Evolutionary conservation across 2,113 vertebrate species (phyloP).

Genomic region (Rhinoderma darwinii): DNA sequence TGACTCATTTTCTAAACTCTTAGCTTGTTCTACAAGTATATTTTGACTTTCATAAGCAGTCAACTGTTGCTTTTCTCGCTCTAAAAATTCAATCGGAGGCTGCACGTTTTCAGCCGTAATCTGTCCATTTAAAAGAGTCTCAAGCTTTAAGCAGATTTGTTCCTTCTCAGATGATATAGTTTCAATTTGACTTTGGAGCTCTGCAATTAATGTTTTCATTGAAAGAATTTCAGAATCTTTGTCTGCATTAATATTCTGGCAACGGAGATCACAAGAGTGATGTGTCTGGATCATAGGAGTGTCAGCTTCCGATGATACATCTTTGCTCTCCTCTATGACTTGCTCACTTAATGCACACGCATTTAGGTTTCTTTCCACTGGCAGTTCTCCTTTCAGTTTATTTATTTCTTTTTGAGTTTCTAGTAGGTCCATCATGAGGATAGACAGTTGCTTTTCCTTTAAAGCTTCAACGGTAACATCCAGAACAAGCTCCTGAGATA

Average conservation of each 20-base stretch:
- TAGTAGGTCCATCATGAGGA: slow-evolving; percentile 74
- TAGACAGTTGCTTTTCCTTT: slow-evolving; percentile 67
- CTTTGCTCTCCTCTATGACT: background rate
- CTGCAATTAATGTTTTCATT: background rate
- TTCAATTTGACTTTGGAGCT: slow-evolving; percentile 22
- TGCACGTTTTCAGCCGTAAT: slow-evolving; percentile 71
- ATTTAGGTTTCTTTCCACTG: slow-evolving; percentile 49
- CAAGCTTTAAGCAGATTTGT: background rate
- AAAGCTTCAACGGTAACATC: slow-evolving; percentile 58
- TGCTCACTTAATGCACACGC: background rate
- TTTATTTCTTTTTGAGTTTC: slow-evolving; percentile 77
- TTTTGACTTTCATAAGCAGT: slow-evolving; percentile 71
- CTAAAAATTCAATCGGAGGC: slow-evolving; percentile 64
- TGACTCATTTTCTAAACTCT: slow-evolving; percentile 77
- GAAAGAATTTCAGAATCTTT: background rate
- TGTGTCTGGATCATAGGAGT: background rate
- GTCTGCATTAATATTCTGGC: background rate
- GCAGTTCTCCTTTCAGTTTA: slow-evolving; percentile 73
- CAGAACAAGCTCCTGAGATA: slow-evolving; percentile 50
- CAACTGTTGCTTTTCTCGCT: slow-evolving; percentile 71
- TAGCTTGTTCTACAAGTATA: slow-evolving; percentile 82
- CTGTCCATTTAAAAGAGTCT: slow-evolving; percentile 63
- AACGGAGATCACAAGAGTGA: background rate
- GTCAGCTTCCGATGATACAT: background rate
- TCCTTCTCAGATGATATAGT: slow-evolving; percentile 26